Evolutionary conservation across 2,888 invertebrate genomes (phyloP).

Genomic region (Miltochrista miniata): DNA sequence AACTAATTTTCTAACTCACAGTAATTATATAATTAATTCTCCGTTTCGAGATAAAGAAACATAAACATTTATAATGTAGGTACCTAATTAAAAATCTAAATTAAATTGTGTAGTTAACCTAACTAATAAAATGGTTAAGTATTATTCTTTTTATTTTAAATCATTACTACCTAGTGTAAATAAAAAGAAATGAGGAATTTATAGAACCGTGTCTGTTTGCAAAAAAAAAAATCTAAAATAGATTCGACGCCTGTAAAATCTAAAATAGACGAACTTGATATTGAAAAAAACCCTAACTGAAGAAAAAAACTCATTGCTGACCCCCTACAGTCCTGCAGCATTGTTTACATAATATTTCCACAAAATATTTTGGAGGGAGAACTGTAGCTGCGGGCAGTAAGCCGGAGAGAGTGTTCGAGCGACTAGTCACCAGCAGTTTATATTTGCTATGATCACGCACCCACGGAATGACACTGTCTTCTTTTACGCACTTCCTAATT

Average conservation of each 20-base stretch:
- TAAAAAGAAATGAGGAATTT: too few relatives aligned
- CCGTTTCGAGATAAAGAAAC: too few relatives aligned
- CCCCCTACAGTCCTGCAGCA: not conserved
- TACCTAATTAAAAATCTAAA: too few relatives aligned
- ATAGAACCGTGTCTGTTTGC: too few relatives aligned
- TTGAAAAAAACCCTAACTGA: slow-evolving; percentile 3
- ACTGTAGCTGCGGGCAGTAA: slow-evolving; percentile 12
- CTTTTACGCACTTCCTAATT: slow-evolving; percentile 57
- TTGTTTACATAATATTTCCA: not conserved
- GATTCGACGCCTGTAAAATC: not conserved
- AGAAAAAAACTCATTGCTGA: not conserved
- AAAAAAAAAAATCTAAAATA: slow-evolving; percentile 1
- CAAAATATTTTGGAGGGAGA: not conserved
- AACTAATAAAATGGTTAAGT: too few relatives aligned
- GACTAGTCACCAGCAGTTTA: slow-evolving; percentile 42
- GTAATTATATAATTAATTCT: too few relatives aligned
- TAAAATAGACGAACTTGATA: slow-evolving; percentile 6
- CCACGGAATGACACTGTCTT: slow-evolving; percentile 43
- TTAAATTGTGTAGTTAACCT: too few relatives aligned
- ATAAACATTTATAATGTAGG: too few relatives aligned
- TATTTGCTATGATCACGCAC: slow-evolving; percentile 67
- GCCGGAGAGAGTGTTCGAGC: slow-evolving; percentile 47
- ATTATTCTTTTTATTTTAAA: too few relatives aligned
- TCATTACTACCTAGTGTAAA: too few relatives aligned
- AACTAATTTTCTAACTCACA: not conserved